Base-by-base conservation (phyloP, 2,113 vertebrate genomes). In the Anolis carolinensis region DNA sequence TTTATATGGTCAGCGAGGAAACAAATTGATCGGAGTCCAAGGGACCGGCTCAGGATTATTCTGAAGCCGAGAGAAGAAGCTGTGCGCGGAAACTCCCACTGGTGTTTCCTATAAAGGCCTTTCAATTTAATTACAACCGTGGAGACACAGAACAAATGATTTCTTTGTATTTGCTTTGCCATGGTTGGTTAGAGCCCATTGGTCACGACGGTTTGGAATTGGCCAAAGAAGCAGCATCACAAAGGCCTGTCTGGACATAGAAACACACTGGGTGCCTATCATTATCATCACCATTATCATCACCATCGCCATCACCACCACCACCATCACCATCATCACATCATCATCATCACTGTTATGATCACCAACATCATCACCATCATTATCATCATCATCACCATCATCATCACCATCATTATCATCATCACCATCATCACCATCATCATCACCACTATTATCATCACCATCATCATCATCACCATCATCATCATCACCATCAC, bases 61-160 rank as follows among this genome's bases (percentile, higher is more conserved):
- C 39, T 30, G 2, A 27, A 23, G 23, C 1, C 9, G 65, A 4
- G 79, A 8, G 36, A 48, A 3, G 65, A 1, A 30, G 30, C 16
- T 14, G 9, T 36, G 44, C 36, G 16, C 20, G 30, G 10, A 30
- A 81, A 81, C 23, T 18, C 63, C 2, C 36, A 1, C 30, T 27
- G 34, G 91, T 89, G 89, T 89, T 71, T 86, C 74, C 62, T n/a
- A 68, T 87, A 92, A 94, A 93, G 75, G 83, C 32, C 92, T 88
- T 83, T 55, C 5, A 88, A 86, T 77, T 88, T 90, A 91, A 93
- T 89, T 84, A 84, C 86, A 72, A 79, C 83, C 44, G 18, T 63
- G 3, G 90, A 77, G 16, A 65, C 39, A 32, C 39, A 77, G 18
- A 48, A 10, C 39, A 52, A 77, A 85, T 87, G 1, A 25, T 77